Conservation (phyloP, 2,797 vertebrate species). For the Paedocypris micromegethes region DNA sequence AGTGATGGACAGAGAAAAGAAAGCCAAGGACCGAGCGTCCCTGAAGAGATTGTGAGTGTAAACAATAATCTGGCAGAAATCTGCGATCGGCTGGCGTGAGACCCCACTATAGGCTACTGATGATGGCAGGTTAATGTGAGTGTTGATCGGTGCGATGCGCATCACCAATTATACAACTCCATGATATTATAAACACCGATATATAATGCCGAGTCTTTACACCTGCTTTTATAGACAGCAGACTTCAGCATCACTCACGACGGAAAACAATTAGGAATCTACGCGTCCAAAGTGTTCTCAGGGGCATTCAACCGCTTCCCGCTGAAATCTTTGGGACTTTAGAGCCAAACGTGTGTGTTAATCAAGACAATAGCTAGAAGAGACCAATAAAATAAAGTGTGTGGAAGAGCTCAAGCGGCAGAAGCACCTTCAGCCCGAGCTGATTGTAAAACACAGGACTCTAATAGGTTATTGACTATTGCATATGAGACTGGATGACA, state of each 20-base stretch:
- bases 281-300: conserved; percentile 16
- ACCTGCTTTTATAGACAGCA: not conserved
- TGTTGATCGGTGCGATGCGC: not conserved
- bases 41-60: conserved; percentile 8
- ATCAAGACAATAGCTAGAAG: conserved; percentile 57
- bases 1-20: conserved; percentile 8
- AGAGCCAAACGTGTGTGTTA: conserved; percentile 44
- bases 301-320: conserved; percentile 33
- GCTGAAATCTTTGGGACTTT: conserved; percentile 46
- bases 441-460: conserved; percentile 64
- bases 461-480: conserved; percentile 70
- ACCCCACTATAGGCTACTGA: too few species aligned
- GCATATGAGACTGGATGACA: conserved; percentile 63
- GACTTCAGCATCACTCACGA: not conserved
- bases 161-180: too few species aligned
- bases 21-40: conserved; percentile 9
- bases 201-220: conserved; percentile 28
- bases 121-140: not conserved
- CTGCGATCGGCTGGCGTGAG: not conserved
- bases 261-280: conserved; percentile 30
- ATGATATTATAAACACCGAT: too few species aligned
- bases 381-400: conserved; percentile 57
- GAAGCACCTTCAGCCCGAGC: conserved; percentile 51
- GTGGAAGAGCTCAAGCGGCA: conserved; percentile 56
- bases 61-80: conserved; percentile 20